Evolutionary conservation across 2,888 invertebrate species (phyloP).

Genomic region (Cheilosia impressa): DNA sequence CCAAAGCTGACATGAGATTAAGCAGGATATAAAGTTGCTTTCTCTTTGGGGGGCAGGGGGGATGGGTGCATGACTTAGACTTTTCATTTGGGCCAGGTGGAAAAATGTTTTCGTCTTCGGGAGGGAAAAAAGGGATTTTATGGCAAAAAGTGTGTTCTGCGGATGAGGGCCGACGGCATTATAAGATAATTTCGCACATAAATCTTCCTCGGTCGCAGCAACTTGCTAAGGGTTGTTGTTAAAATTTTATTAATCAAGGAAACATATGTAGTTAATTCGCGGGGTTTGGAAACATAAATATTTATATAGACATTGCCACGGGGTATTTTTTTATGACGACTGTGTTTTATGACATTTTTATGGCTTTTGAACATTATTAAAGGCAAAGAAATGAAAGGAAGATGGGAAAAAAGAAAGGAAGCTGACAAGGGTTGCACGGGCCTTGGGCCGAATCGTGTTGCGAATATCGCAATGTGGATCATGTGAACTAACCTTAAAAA

Average conservation of each 20-base stretch:
- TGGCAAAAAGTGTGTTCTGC: neutral
- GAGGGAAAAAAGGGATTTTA: neutral
- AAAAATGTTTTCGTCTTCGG: neutral
- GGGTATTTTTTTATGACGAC: slow-evolving; percentile 7
- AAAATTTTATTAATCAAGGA: slow-evolving; percentile 16
- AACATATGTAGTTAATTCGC: slow-evolving; percentile 17
- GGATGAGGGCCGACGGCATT: slow-evolving; percentile 3
- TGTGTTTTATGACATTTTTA: slow-evolving; percentile 1
- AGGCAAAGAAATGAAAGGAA: neutral
- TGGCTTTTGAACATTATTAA: neutral
- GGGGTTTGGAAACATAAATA: slow-evolving; percentile 1
- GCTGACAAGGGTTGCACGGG: neutral
- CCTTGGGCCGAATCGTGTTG: neutral
- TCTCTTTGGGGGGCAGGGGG: neutral
- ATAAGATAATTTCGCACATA: slow-evolving; percentile 1
- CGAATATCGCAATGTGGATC: neutral
- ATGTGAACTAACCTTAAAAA: neutral
- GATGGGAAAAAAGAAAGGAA: neutral
- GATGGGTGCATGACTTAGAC: neutral
- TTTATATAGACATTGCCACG: neutral
- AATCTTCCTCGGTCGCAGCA: slow-evolving; percentile 4
- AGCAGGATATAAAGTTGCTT: neutral
- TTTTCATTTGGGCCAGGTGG: slow-evolving; percentile 9
- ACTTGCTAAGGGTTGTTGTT: slow-evolving; percentile 8
- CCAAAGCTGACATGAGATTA: slow-evolving; percentile 1